phyloP scores from a whole-genome alignment of 2,113 vertebrate genomes.

The Nanorana parkeri region DNA sequence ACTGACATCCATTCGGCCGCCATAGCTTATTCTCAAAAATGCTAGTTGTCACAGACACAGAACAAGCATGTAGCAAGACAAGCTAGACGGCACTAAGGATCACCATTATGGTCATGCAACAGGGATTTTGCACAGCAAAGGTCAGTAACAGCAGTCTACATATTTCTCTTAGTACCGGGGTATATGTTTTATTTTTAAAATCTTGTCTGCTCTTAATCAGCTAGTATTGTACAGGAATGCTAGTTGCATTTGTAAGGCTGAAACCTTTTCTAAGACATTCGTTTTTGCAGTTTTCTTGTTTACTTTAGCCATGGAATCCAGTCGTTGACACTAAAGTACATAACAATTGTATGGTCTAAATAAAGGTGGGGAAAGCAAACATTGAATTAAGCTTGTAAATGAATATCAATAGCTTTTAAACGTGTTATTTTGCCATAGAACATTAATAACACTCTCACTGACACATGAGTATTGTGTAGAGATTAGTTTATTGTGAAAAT shows the following conservation, averaged over 20 bases:
- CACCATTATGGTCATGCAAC: too few relatives aligned
- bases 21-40: too few relatives aligned
- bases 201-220: too few relatives aligned
- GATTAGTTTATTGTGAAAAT: conserved; percentile 37
- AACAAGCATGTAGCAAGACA: too few relatives aligned
- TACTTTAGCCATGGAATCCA: conserved; percentile 44
- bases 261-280: background rate
- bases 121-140: too few relatives aligned
- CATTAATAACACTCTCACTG: conserved; percentile 41
- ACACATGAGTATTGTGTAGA: conserved; percentile 15
- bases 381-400: background rate
- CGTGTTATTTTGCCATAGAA: conserved; percentile 8
- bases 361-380: conserved; percentile 49
- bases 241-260: background rate
- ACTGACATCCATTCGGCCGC: too few relatives aligned
- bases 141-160: too few relatives aligned
- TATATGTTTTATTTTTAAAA: too few relatives aligned
- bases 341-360: conserved; percentile 34
- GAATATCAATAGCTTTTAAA: conserved; percentile 35
- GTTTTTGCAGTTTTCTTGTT: background rate
- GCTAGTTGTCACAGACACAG: too few relatives aligned
- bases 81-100: too few relatives aligned
- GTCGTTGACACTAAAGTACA: conserved; percentile 40
- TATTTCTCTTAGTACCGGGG: too few relatives aligned
- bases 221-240: too few relatives aligned